Base-by-base conservation (phyloP, 1,140 invertebrate species). In the Oryzaephilus surinamensis region DNA sequence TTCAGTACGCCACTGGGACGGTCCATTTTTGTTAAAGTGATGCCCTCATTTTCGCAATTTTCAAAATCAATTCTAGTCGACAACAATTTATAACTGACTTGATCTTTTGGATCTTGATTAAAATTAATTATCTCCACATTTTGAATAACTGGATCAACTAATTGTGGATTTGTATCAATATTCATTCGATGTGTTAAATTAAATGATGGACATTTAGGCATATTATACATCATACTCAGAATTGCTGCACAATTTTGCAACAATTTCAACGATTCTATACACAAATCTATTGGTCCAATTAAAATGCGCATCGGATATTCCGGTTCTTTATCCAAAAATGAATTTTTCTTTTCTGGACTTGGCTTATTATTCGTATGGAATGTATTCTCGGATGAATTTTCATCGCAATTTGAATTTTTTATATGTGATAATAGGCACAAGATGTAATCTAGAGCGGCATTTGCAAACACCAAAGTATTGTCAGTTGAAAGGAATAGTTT, bases 131-230 rank as follows among this genome's bases (percentile, higher is more conserved):
- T 72, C 18, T 74, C 70, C 38, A 83, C 62, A 41, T 82, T 84
- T n/a, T 84, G 82, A 48, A 91, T 83, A n/a, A 79, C 73, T 2
- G 83, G 76, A 63, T 92, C 87, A 0, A 92, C 86, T 40, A 83
- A 74, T 43, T 84, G 77, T 7, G 84, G 75, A 2, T 79, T 74
- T 12, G 76, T 77, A 29, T 84, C 81, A 1, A 83, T 71, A 55
- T 87, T 85, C 41, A 92, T 86, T 57, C 84, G 79, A 51, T 91
- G 82, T 1, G 86, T 84, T 7, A 90, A 81, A 60, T 91, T 87
- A 55, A 96, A 94, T 30, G 86, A 82, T 1, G 90, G 91, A 61
- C 88, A 93, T 45, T 87, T 87, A 11, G 89, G 89, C 89, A 96
- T 94, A 52, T 80, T 79, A 61, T 88, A 91, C 87, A 95, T 94